Base-by-base conservation (phyloP, 2,888 invertebrate genomes). In the Linnaemya tessellans region DNA sequence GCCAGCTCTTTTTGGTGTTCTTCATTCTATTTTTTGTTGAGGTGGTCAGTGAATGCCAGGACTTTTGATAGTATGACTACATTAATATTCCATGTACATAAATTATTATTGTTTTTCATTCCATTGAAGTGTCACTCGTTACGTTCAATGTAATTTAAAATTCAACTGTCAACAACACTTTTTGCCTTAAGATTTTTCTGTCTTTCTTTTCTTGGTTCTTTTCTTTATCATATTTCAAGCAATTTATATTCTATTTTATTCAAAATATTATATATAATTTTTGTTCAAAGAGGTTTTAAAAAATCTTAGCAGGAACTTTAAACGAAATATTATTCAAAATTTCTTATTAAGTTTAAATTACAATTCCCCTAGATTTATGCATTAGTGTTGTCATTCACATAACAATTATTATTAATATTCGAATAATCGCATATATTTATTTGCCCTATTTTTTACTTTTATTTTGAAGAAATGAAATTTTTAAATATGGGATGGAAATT, bases 291-390 rank as follows among this genome's bases (percentile, higher is more conserved):
- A 49, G 49, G 74, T 30, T 70, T 64, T 38, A 43, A 13, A 38
- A 18, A 73, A 73, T 79, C 30, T 35, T 68, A n/a, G n/a, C n/a
- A n/a, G n/a, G n/a, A n/a, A n/a, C n/a, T 64, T 83, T 68, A 46
- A 41, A 68, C 60, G 54, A 56, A 46, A 74, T 78, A 30, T 30
- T 30, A 5, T 30, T 5, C 2, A 30, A 30, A 30, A 30, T 30
- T 3, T 79, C 41, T 68, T 49, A 70, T 70, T 84, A 71, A 80
- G 64, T 62, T 79, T 79, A 70, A 64, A 74, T 64, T 58, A 15
- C 78, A 68, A 73, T 73, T 30, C 30, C 5, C 30, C 30, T 30
- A 3, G 5, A 30, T 30, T 30, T 30, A 5, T 30, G 30, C 2
- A 30, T 30, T 30, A 5, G 30, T 3, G 5, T 30, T 30, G 30